Evolutionary conservation across 2,113 vertebrate genomes (phyloP).

Genomic region (Corapipo altera): DNA sequence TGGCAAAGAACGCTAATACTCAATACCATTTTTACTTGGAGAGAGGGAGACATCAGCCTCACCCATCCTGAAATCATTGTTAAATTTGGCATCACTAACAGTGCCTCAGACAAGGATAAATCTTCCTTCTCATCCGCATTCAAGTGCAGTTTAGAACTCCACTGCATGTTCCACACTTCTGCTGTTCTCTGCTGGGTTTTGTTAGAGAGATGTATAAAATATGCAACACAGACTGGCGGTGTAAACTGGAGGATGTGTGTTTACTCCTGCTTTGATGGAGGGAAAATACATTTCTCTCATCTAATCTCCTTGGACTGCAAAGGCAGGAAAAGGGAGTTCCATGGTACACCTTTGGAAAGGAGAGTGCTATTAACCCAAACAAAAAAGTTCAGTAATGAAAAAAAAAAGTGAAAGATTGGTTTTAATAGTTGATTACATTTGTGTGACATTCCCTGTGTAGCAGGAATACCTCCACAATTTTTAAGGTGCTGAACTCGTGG

Average conservation of each 20-base stretch:
- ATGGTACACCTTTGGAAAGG: rapidly evolving
- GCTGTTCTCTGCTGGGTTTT: neutral
- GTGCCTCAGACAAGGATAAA: neutral
- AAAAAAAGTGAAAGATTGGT: neutral
- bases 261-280: conserved; percentile 4
- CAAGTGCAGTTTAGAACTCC: rapidly evolving
- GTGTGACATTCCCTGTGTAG: neutral
- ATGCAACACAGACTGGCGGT: neutral
- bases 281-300: neutral
- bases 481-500: neutral
- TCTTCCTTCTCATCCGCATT: neutral
- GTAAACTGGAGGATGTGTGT: neutral
- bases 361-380: neutral
- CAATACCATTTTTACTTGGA: neutral
- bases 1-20: neutral
- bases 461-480: neutral
- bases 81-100: neutral
- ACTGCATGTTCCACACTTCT: neutral
- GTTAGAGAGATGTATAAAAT: neutral
- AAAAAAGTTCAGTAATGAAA: neutral
- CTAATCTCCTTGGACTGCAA: neutral
- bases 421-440: neutral
- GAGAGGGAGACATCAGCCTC: neutral
- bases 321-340: neutral
- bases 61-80: neutral